These are phyloP conservation scores for Drosophila navojoa DNA, from an alignment of 1,140 invertebrate genomes.

Conservation along the genomic window DNA sequence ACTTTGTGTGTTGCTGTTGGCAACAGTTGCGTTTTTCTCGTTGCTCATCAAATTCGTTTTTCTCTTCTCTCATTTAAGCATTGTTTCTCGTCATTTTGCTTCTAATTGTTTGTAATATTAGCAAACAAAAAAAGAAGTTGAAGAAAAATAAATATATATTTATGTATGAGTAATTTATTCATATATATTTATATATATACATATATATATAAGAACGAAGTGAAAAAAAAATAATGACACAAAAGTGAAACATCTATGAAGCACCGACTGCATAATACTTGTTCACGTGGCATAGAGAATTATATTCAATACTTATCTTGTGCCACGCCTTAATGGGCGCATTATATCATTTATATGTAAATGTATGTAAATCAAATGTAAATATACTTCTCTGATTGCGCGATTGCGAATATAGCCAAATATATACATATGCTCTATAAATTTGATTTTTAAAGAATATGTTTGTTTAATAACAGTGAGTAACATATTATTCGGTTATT, in stretches of 20 bases:
- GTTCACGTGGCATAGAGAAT: too few relatives aligned
- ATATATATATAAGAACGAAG: constrained; percentile 18
- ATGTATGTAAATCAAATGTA: too few relatives aligned
- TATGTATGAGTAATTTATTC: neutral
- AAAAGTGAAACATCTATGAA: constrained; percentile 8
- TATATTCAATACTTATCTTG: too few relatives aligned
- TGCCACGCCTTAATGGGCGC: too few relatives aligned
- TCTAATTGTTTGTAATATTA: constrained; percentile 76
- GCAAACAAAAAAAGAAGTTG: constrained; percentile 26
- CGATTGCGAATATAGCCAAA: too few relatives aligned
- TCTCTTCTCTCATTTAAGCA: constrained; percentile 20
- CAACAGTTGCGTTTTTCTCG: constrained; percentile 38
- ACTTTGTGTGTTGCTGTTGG: constrained; percentile 31
- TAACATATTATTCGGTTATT: too few relatives aligned
- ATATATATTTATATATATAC: neutral
- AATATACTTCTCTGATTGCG: too few relatives aligned
- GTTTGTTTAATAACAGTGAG: too few relatives aligned
- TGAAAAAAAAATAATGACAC: constrained; percentile 57
- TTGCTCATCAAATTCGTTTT: constrained; percentile 54
- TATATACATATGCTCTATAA: too few relatives aligned
- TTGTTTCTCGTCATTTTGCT: constrained; percentile 60
- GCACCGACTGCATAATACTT: too few relatives aligned
- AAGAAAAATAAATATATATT: neutral
- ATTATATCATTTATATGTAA: too few relatives aligned
- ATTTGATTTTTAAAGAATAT: too few relatives aligned